Evolutionary conservation across 2,888 invertebrate genomes (phyloP), one percentile per base, ranked within the genome.

Genomic region (Toxonevra muliebris): DNA sequence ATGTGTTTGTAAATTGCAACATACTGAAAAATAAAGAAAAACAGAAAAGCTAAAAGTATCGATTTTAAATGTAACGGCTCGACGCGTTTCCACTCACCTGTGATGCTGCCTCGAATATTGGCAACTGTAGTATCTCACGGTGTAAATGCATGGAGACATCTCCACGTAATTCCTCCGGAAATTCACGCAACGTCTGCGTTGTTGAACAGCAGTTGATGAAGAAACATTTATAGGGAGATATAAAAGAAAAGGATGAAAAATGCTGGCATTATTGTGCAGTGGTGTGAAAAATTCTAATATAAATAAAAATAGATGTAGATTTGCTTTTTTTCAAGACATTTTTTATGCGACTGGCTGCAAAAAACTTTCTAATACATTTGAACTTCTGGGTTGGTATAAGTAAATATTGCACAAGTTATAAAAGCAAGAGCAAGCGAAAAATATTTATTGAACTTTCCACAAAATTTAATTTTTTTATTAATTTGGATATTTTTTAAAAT

Each of bases 111-210:
- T 96, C 96, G 86, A 98, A 97, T 86, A 97, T 95, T 48, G 97
- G 96, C 73, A 97, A 88, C 76, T 94, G 94, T 75, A 98, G 88
- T 80, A 97, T 95, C 86, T 97, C 97, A 70, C 96, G 90, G 86
- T 97, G 95, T 76, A 98, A 88, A 86, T 98, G 97, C 91, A 97
- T 92, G 64, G 96, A 96, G 53, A 98, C 96, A 82, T 97, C 97
- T 17, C 97, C 97, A 69, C 97, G 88, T 66, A 98, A 87, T 85
- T 97, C 97, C 84, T 97, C 97, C 0, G 97, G 97, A 87, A 97
- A 97, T 87, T 97, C 97, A 86, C 94, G 94, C 74, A 97, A 87
- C 60, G 96, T 95, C 96, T 96, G 87, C 45, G 74, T 76, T 65
- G 55, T 15, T 60, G 68, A 45, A 42, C 63, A 50, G 7, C 43